Evolutionary conservation across 2,888 invertebrate species (phyloP).

Genomic region (Strigamia crassipes): DNA sequence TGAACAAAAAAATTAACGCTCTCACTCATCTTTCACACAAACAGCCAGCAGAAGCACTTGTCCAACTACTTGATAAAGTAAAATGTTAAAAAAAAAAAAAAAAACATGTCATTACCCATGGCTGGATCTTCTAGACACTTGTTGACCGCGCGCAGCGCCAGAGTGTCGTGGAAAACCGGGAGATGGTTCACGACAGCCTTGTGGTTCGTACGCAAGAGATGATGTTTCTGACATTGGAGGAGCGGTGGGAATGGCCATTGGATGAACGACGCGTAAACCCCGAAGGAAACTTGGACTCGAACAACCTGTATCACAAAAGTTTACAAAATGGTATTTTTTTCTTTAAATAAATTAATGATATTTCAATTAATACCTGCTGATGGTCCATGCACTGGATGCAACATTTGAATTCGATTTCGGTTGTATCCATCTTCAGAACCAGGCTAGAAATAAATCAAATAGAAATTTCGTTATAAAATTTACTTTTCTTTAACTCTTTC

Average conservation of each 20-base stretch:
- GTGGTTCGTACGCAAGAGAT: conserved; percentile 45
- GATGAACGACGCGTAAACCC: conserved; percentile 49
- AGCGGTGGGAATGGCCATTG: conserved; percentile 50
- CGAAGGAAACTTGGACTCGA: conserved; percentile 46
- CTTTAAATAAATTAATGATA: not conserved
- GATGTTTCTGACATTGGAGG: conserved; percentile 50
- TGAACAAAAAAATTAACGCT: conserved; percentile 36
- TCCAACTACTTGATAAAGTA: not conserved
- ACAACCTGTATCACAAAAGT: not conserved
- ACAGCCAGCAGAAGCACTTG: conserved; percentile 29
- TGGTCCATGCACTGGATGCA: conserved; percentile 46
- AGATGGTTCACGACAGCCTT: not conserved
- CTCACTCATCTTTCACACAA: not conserved
- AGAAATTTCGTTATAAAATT: not conserved
- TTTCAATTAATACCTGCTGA: conserved; percentile 19
- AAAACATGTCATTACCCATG: not conserved
- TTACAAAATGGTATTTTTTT: not conserved
- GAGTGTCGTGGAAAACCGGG: conserved; percentile 42
- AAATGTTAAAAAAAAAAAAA: not conserved
- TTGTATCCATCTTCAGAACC: conserved; percentile 47
- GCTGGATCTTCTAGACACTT: conserved; percentile 42
- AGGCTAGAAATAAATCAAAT: conserved; percentile 33
- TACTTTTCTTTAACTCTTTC: not conserved
- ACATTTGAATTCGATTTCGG: conserved; percentile 46
- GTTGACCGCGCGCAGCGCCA: conserved; percentile 43